A percentile compares a stretch with the other conserved stretches of the same genome.
phyloP scores from a whole-genome alignment of 2,113 vertebrate species.

The Rhadina sibilatrix region DNA sequence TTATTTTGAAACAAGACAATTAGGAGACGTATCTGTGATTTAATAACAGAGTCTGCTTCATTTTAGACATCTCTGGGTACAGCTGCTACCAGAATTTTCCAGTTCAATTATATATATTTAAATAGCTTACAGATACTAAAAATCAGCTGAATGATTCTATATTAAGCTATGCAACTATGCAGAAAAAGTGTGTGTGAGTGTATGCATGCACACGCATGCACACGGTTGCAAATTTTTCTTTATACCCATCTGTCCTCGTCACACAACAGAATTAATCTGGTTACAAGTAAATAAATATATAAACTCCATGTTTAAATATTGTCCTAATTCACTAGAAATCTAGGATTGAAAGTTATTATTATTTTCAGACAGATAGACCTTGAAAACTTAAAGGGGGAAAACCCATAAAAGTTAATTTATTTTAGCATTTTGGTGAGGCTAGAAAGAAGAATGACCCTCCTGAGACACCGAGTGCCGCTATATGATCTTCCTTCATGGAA shows the following conservation, averaged over 20 bases:
- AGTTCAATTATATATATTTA: neutral
- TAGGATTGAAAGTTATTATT: neutral
- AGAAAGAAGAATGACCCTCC: neutral
- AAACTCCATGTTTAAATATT: neutral
- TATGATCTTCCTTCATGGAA: neutral
- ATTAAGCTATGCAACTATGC: neutral
- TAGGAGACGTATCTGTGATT: neutral
- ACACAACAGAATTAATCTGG: neutral
- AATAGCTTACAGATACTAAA: neutral
- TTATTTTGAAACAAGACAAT: neutral
- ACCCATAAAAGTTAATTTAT: neutral
- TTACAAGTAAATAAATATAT: neutral
- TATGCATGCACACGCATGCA: neutral
- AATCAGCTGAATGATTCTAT: neutral
- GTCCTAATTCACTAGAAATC: neutral
- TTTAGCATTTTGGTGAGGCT: neutral
- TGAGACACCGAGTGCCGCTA: neutral
- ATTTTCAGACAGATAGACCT: neutral
- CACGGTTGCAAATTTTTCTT: neutral
- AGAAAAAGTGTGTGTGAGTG: neutral
- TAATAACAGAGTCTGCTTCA: neutral
- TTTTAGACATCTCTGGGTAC: neutral
- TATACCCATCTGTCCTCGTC: neutral
- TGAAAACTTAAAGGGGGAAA: neutral
- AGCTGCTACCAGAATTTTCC: neutral